A percentile compares a stretch with the other conserved stretches of the same genome.
Conservation (phyloP, 1,140 invertebrate species). For the Cyclargus thomasi region DNA sequence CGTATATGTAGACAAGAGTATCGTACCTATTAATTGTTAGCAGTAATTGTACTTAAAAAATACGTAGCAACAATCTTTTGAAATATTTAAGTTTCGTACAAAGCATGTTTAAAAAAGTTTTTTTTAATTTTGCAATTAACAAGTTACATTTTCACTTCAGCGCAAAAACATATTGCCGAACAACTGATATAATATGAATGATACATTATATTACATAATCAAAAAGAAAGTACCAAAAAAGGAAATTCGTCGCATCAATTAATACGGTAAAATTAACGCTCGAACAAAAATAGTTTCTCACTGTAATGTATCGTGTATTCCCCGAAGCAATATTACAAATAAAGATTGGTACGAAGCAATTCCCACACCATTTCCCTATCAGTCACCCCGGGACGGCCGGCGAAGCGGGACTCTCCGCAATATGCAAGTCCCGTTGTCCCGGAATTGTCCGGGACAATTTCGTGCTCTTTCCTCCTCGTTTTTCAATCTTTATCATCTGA, state of each 20-base stretch:
- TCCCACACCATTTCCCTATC: conserved; percentile 17
- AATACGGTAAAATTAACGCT: not conserved
- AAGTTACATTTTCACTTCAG: too few species aligned
- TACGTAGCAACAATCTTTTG: too few species aligned
- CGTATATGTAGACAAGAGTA: too few species aligned
- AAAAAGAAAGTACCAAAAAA: not conserved
- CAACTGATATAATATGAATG: too few species aligned
- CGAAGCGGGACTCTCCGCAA: conserved; percentile 29
- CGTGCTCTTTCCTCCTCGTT: conserved; percentile 38
- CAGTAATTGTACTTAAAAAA: too few species aligned
- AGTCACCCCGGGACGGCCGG: conserved; percentile 14
- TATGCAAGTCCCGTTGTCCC: conserved; percentile 31
- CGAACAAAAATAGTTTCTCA: conserved; percentile 1
- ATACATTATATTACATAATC: too few species aligned
- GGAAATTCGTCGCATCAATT: not conserved
- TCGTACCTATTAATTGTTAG: too few species aligned
- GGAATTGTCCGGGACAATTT: conserved; percentile 40
- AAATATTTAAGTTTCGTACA: too few species aligned
- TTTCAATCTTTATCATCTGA: conserved; percentile 36
- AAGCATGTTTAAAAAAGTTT: too few species aligned
- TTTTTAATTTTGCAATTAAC: too few species aligned
- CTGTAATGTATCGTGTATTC: not conserved
- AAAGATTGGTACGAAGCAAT: conserved; percentile 14
- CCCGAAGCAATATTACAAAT: conserved; percentile 12
- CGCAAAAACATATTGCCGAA: too few species aligned